Evolutionary conservation across 2,113 vertebrate genomes (phyloP).

Genomic region (Oryzias curvinotus): DNA sequence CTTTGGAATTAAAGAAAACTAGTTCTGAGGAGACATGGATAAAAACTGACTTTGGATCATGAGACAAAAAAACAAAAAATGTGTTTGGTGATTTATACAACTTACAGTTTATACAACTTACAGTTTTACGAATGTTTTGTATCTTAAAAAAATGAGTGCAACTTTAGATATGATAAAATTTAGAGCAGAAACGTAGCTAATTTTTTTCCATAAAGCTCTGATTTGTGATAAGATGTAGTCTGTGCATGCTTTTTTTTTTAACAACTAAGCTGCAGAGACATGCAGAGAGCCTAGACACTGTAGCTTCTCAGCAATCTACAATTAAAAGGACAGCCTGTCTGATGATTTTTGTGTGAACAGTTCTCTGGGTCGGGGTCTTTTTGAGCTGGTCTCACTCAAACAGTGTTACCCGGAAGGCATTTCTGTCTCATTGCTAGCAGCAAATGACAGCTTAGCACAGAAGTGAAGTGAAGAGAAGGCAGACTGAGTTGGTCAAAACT

Average conservation of each 20-base stretch:
- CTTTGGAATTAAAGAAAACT: constrained; percentile 41
- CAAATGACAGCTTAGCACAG: constrained; percentile 44
- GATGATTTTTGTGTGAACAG: constrained; percentile 51
- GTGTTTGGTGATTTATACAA: constrained; percentile 1
- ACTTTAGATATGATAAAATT: constrained; percentile 40
- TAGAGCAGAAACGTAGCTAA: constrained; percentile 47
- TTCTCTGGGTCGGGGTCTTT: constrained; percentile 55
- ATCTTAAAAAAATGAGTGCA: constrained; percentile 35
- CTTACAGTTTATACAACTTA: constrained; percentile 25
- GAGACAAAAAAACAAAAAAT: too few species aligned
- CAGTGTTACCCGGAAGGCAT: constrained; percentile 58
- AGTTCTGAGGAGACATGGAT: too few species aligned
- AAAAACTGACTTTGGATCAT: constrained; percentile 24
- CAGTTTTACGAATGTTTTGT: constrained; percentile 33
- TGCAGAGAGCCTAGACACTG: constrained; percentile 49
- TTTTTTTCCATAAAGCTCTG: constrained; percentile 53
- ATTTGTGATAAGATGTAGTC: constrained; percentile 59
- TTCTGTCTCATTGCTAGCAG: constrained; percentile 39
- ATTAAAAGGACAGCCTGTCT: constrained; percentile 52
- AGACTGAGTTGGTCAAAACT: constrained; percentile 34
- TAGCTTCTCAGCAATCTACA: constrained; percentile 46
- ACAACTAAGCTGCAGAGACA: constrained; percentile 51
- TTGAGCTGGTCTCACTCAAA: constrained; percentile 53
- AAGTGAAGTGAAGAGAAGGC: constrained; percentile 9
- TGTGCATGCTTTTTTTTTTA: constrained; percentile 64